A percentile compares a stretch with the other conserved stretches of the same genome.
Evolutionary conservation across 2,888 invertebrate species (phyloP).

Genomic region (Harmothoe impar): DNA sequence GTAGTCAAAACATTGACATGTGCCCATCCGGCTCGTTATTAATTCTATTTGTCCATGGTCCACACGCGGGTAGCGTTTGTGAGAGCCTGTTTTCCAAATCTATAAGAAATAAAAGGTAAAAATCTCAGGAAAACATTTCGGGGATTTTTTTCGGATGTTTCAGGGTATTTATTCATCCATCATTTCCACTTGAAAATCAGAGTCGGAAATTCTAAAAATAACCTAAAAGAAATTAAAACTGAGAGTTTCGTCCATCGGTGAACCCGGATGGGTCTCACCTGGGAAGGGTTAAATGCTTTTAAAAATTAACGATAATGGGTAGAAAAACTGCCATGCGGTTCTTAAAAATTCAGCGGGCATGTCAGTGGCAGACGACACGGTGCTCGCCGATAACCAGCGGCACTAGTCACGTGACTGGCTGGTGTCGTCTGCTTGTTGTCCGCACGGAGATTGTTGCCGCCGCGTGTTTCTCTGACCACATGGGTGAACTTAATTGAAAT

Average conservation of each 20-base stretch:
- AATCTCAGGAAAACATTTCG: not conserved
- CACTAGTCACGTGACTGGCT: not conserved
- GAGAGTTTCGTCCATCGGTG: no score
- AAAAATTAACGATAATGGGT: not conserved
- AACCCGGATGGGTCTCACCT: no score
- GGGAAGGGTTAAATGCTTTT: not conserved
- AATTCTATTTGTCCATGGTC: not conserved
- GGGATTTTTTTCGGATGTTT: no score
- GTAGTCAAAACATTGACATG: not conserved
- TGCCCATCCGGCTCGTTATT: not conserved
- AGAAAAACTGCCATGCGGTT: not conserved
- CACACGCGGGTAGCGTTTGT: not conserved
- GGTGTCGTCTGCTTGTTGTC: slow-evolving; percentile 35
- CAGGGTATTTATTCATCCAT: no score
- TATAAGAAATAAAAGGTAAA: not conserved
- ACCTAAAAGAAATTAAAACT: not conserved
- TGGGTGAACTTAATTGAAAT: not conserved
- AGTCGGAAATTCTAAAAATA: not conserved
- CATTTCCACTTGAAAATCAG: not conserved
- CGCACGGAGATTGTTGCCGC: not conserved
- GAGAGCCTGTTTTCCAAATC: not conserved
- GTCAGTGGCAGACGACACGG: not conserved
- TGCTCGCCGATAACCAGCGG: not conserved
- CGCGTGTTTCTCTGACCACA: slow-evolving; percentile 24
- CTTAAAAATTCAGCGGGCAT: not conserved